Conservation (phyloP, 2,113 vertebrate genomes). For the Menidia beryllina region DNA sequence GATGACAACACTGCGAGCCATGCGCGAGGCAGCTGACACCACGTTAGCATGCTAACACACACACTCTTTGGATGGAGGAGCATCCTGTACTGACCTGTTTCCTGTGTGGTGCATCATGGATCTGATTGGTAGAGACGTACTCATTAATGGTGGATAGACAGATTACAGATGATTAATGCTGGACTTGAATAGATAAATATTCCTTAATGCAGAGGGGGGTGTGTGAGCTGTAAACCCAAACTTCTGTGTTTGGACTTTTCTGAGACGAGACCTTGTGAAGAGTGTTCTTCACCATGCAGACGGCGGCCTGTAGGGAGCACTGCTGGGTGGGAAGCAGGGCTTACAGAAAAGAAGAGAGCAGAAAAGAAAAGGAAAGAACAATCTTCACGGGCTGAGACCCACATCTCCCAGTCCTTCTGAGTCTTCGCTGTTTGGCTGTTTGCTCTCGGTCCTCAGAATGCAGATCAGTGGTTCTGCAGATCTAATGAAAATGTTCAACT, state of each 20-base stretch:
- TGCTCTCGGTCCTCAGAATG: too few relatives aligned
- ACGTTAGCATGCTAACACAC: neutral
- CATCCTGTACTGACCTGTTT: neutral
- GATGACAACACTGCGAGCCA: neutral
- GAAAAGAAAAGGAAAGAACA: constrained; percentile 1
- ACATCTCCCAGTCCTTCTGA: neutral
- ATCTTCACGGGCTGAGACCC: constrained; percentile 28
- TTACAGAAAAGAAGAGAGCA: constrained; percentile 28
- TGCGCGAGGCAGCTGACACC: too few relatives aligned
- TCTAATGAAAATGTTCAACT: too few relatives aligned
- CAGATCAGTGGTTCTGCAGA: too few relatives aligned
- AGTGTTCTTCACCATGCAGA: too few relatives aligned
- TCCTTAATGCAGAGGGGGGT: too few relatives aligned
- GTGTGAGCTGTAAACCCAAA: too few relatives aligned
- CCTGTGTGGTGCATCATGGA: neutral
- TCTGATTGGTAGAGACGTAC: too few relatives aligned
- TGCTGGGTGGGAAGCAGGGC: constrained; percentile 48
- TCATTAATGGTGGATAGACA: neutral
- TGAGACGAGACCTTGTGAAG: too few relatives aligned
- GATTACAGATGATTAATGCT: neutral
- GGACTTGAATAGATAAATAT: too few relatives aligned
- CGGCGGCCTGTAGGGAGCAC: constrained; percentile 67
- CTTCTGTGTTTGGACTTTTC: too few relatives aligned
- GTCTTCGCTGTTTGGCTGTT: constrained; percentile 12
- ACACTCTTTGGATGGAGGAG: neutral